Evolutionary conservation across 2,113 vertebrate genomes (phyloP), one percentile per base, ranked within the genome.

Genomic region (Perognathus longimembris): DNA sequence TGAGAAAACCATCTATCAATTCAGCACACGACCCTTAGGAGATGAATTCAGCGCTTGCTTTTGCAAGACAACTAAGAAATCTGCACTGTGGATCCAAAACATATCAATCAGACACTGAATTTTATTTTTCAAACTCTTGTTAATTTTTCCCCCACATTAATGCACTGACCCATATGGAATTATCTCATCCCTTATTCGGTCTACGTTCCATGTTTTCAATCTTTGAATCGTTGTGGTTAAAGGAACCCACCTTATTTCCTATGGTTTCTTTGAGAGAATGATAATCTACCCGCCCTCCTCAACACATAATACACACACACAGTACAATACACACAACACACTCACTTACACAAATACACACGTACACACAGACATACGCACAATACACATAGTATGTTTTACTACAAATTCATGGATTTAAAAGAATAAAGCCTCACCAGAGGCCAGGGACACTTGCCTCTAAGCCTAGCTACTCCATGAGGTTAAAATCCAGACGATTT

Each of bases 221-320:
- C 7, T 38, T 61, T 9, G 6, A 74, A 59, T 1, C 15, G 75
- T 32, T 66, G 28, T 9, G 12, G 2, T 82, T 82, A 30, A 69
- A n/a, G 9, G 75, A n/a, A 17, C 7, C 12, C 34, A 9, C 21
- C 22, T 30, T 8, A 34, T 79, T 59, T 1, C 57, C 61, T 57
- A 17, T 42, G 28, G 6, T 40, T 57, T 34, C 28, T 28, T 50
- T 66, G 20, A 78, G 18, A 78, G 28, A 24, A 64, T 28, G 1
- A 45, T 5, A 8, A 22, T 40, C 12, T 38, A 30, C 9, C 36
- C 9, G 18, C 1, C 4, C 3, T 14, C 3, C 2, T 3, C 18
- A 38, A 67, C 10, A 20, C 7, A 66, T 9, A 10, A 6, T 40
- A 54, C 50, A 2, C 50, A 54, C 50, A 54, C 50, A 54, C 50